Percentiles rank a stretch among this genome's conserved stretches.
phyloP scores from a whole-genome alignment of 2,113 vertebrate species.

The Choloepus hoffmanni region DNA sequence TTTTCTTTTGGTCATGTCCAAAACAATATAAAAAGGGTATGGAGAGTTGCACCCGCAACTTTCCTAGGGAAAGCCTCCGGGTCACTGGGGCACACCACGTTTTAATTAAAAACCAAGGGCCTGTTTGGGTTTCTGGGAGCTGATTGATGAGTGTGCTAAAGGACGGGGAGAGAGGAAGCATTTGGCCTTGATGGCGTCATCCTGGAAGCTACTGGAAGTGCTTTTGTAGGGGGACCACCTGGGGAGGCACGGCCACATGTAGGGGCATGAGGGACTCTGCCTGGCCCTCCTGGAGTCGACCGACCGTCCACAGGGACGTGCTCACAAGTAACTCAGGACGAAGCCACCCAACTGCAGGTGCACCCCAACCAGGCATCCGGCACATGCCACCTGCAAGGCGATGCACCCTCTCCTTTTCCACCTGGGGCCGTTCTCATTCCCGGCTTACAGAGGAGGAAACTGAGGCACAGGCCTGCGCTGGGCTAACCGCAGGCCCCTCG shows the following conservation, averaged over 20 bases:
- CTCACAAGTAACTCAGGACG: neutral
- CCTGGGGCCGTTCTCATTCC: neutral
- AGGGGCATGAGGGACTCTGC: neutral
- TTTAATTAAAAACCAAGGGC: neutral
- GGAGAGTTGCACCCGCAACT: too few relatives aligned
- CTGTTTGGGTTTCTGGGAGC: neutral
- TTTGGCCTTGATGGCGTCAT: accelerated
- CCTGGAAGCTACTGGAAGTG: neutral
- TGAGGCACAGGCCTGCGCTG: accelerated
- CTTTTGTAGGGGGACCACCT: accelerated
- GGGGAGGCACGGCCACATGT: accelerated
- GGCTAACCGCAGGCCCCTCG: neutral
- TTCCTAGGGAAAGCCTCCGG: neutral
- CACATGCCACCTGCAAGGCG: accelerated
- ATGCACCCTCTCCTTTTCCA: accelerated
- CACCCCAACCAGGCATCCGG: accelerated
- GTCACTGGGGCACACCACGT: accelerated
- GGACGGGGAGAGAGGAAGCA: neutral
- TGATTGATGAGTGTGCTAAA: accelerated
- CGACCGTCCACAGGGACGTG: neutral
- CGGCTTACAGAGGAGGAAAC: neutral
- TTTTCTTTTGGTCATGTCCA: neutral
- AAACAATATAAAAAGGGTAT: neutral
- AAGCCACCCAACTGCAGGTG: too few relatives aligned
- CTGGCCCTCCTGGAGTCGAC: neutral